Conservation (phyloP, 1,140 invertebrate species). For the Sarcophaga peregrina region DNA sequence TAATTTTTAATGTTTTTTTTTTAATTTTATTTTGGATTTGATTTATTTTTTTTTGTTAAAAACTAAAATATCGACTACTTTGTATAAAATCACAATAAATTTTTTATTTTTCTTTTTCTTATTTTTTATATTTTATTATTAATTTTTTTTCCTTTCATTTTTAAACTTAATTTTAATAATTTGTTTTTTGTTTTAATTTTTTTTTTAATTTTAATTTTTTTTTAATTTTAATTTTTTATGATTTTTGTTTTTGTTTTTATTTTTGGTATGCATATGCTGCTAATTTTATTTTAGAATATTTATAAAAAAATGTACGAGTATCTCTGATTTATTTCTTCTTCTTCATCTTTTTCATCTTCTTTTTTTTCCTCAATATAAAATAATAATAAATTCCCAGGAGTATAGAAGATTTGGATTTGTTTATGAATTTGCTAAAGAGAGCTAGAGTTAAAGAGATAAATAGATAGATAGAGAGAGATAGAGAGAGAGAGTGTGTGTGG, state of each 20-base stretch:
- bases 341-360: too few relatives aligned
- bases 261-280: not conserved
- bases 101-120: not conserved
- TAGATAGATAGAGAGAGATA: not conserved
- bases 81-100: slow-evolving; percentile 41
- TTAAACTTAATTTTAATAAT: not conserved
- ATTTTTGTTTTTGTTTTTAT: not conserved
- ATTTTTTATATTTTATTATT: slow-evolving; percentile 10
- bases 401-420: not conserved
- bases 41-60: slow-evolving; percentile 25
- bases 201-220: not conserved
- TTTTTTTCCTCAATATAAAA: not conserved
- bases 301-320: not conserved
- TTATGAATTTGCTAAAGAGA: not conserved
- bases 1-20: slow-evolving; percentile 27
- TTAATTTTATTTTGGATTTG: not conserved
- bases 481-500: not conserved
- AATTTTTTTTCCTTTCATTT: not conserved
- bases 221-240: slow-evolving; percentile 18
- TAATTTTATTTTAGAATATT: slow-evolving; percentile 19
- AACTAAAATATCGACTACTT: slow-evolving; percentile 36
- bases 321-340: not conserved
- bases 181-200: not conserved
- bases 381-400: not conserved
- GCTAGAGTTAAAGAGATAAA: not conserved